phyloP scores from a whole-genome alignment of 2,888 invertebrate species.

The Drosophila buzzatii region DNA sequence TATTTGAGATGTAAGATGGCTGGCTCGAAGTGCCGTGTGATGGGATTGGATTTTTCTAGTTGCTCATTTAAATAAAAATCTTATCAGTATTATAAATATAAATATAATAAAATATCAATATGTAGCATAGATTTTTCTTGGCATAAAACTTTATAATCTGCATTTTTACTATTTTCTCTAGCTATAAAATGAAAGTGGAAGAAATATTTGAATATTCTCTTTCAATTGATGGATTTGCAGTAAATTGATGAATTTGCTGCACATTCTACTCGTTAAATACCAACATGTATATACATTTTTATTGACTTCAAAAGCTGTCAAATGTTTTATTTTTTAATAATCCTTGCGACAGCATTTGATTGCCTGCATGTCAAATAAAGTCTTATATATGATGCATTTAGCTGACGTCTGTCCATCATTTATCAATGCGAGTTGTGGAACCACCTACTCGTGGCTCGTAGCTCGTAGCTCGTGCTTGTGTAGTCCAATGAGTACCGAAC shows the following conservation, averaged over 20 bases:
- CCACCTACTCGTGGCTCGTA: constrained; percentile 45
- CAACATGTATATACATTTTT: neutral
- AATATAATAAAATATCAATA: too few relatives aligned
- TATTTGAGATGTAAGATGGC: too few relatives aligned
- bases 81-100: too few relatives aligned
- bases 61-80: too few relatives aligned
- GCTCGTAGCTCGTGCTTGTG: constrained; percentile 11
- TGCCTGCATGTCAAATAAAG: constrained; percentile 59
- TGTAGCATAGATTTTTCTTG: neutral
- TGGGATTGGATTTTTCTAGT: too few relatives aligned
- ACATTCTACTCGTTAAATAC: neutral
- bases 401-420: constrained; percentile 53
- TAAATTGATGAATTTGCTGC: too few relatives aligned
- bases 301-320: neutral
- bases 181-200: neutral
- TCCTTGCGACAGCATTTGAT: constrained; percentile 30
- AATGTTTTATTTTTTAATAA: neutral
- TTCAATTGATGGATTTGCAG: neutral
- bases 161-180: neutral
- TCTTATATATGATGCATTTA: constrained; percentile 63
- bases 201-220: neutral
- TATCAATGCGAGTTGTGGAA: constrained; percentile 45
- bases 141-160: neutral
- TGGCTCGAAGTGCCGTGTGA: too few relatives aligned
- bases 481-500: constrained; percentile 47